Conservation (phyloP, 2,797 vertebrate species). For the Oreortyx pictus region DNA sequence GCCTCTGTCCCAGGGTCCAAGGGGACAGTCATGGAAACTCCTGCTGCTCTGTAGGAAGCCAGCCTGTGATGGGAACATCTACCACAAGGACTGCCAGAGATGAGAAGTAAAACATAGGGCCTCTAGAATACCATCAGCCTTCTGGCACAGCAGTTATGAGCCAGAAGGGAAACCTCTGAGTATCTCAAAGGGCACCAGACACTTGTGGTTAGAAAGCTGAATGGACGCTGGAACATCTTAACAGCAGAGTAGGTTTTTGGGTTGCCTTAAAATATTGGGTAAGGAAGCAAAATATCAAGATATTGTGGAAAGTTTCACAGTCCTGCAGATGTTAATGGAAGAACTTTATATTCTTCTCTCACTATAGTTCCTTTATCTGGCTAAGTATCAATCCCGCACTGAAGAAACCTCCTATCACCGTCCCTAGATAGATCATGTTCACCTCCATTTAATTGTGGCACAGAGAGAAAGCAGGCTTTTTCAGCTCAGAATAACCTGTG, state of each 20-base stretch:
- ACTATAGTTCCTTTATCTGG: background rate
- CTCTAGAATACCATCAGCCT: background rate
- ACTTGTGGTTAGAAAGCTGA: slow-evolving; percentile 32
- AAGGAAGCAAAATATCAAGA: background rate
- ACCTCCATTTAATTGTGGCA: background rate
- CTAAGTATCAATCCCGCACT: background rate
- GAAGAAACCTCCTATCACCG: background rate
- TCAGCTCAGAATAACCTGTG: background rate
- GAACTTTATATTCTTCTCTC: background rate
- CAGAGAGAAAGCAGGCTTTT: background rate
- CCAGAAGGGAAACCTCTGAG: background rate
- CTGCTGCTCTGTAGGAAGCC: background rate
- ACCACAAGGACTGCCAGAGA: background rate
- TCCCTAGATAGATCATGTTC: background rate
- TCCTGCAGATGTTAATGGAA: background rate
- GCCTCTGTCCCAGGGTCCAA: background rate
- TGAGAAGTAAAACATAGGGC: background rate
- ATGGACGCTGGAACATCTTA: background rate
- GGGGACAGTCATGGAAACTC: background rate
- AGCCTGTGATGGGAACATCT: slow-evolving; percentile 9
- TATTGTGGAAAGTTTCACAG: background rate
- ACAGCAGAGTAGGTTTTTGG: background rate
- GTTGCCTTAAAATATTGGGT: background rate
- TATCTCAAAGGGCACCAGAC: background rate
- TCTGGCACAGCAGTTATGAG: background rate